Conservation (phyloP, 2,888 invertebrate species). For the Yponomeuta plumbellus region DNA sequence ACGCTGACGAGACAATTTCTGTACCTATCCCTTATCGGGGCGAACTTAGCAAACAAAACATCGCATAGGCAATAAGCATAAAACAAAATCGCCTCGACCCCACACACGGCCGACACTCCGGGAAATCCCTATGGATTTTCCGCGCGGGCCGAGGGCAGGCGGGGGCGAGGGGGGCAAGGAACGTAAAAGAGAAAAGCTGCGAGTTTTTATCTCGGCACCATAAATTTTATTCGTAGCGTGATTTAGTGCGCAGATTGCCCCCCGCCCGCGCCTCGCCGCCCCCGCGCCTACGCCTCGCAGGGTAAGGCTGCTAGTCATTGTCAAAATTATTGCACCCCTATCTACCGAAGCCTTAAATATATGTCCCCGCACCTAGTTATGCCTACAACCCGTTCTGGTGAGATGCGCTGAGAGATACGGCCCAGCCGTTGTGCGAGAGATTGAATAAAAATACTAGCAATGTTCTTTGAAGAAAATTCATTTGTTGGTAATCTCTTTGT, state of each 20-base stretch:
- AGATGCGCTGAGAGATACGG: conserved; percentile 28
- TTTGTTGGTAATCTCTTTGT: conserved; percentile 2
- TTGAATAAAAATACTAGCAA: conserved; percentile 23
- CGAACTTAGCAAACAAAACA: conserved; percentile 73
- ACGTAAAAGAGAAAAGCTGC: conserved; percentile 79
- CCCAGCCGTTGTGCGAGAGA: background rate
- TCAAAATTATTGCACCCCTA: conserved; percentile 78
- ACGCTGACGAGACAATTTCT: conserved; percentile 53
- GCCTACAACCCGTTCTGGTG: conserved; percentile 62
- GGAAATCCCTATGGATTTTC: conserved; percentile 77
- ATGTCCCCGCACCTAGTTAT: conserved; percentile 70
- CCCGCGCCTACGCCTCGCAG: conserved; percentile 71
- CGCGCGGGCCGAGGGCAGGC: conserved; percentile 46
- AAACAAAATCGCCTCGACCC: conserved; percentile 75
- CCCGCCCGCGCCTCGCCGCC: conserved; percentile 39
- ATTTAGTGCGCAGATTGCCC: conserved; percentile 78
- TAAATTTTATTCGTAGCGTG: conserved; percentile 79
- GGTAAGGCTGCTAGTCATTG: conserved; percentile 76
- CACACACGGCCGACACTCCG: conserved; percentile 75
- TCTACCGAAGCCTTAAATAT: conserved; percentile 76
- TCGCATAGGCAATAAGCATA: conserved; percentile 73
- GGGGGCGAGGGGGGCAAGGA: conserved; percentile 55
- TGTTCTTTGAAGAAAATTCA: conserved; percentile 25
- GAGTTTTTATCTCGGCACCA: conserved; percentile 79
- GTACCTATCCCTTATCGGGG: conserved; percentile 65